Conservation (phyloP, 2,113 vertebrate species). For the Planiliza haematocheilus region DNA sequence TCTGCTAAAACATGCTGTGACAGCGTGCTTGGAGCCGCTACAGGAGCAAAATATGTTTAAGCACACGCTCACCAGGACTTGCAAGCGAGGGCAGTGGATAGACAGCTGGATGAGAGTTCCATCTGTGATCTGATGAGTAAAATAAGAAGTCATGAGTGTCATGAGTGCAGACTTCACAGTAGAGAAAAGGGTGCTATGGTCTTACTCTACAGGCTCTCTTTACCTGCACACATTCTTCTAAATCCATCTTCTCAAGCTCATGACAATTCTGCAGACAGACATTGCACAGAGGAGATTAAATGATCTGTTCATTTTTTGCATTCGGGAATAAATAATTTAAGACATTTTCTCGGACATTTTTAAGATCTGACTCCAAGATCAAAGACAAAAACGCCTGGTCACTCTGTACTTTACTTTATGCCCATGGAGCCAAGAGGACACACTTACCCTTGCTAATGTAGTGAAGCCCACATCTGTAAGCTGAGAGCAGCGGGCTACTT, state of each 20-base stretch:
- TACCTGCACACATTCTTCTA: slow-evolving; percentile 99
- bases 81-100: slow-evolving; percentile 96
- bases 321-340: neutral
- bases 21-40: neutral
- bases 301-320: neutral
- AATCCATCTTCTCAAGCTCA: slow-evolving; percentile 99
- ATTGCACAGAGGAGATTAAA: neutral
- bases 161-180: neutral
- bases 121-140: slow-evolving; percentile 90
- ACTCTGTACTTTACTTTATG: neutral
- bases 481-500: slow-evolving; percentile 97
- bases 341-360: neutral
- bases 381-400: no score
- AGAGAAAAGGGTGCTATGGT: neutral
- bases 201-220: slow-evolving; percentile 23
- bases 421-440: neutral
- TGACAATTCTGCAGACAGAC: slow-evolving; percentile 91
- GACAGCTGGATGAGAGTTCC: slow-evolving; percentile 96
- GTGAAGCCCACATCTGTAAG: slow-evolving; percentile 97
- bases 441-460: slow-evolving; percentile 94
- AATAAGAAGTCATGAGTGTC: neutral
- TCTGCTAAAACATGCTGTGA: neutral
- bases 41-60: neutral
- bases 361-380: neutral
- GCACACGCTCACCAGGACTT: slow-evolving; percentile 92